These are phyloP conservation scores for Troides helena DNA, from an alignment of 2,888 invertebrate species.

Conservation along the genomic window DNA sequence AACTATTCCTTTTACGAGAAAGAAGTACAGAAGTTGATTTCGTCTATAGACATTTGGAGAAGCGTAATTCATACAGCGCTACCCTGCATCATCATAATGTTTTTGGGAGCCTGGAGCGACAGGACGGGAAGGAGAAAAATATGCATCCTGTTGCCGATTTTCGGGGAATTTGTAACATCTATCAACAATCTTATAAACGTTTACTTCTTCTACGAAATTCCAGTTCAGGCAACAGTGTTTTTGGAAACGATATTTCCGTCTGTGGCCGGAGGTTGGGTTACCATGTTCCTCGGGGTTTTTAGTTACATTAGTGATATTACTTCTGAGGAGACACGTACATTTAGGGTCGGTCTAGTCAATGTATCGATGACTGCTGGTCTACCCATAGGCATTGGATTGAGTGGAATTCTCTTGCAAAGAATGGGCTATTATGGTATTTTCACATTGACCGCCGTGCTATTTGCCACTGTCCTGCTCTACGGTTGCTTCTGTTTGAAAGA, in stretches of 20 bases:
- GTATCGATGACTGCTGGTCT: constrained; percentile 80
- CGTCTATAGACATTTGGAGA: constrained; percentile 80
- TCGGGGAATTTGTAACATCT: constrained; percentile 75
- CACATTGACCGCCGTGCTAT: constrained; percentile 57
- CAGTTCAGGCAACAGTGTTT: constrained; percentile 76
- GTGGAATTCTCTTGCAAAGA: constrained; percentile 69
- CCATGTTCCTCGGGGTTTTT: constrained; percentile 81
- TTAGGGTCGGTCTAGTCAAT: constrained; percentile 82
- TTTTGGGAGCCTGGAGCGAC: constrained; percentile 83
- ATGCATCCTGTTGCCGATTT: constrained; percentile 78
- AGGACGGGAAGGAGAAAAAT: constrained; percentile 79
- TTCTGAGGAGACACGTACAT: constrained; percentile 78
- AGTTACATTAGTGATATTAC: constrained; percentile 83
- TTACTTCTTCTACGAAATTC: constrained; percentile 80
- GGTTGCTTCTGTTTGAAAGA: constrained; percentile 86
- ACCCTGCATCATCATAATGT: constrained; percentile 79
- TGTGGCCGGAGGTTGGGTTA: constrained; percentile 78
- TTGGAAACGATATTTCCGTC: constrained; percentile 77
- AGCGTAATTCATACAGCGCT: constrained; percentile 77
- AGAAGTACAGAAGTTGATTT: constrained; percentile 80
- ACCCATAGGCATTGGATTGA: constrained; percentile 77
- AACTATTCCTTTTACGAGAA: constrained; percentile 83
- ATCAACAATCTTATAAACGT: constrained; percentile 77
- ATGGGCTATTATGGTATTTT: constrained; percentile 75
- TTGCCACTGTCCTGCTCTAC: constrained; percentile 84